Base-by-base conservation (phyloP, 2,888 invertebrate species). In the Acleris sparsana region DNA sequence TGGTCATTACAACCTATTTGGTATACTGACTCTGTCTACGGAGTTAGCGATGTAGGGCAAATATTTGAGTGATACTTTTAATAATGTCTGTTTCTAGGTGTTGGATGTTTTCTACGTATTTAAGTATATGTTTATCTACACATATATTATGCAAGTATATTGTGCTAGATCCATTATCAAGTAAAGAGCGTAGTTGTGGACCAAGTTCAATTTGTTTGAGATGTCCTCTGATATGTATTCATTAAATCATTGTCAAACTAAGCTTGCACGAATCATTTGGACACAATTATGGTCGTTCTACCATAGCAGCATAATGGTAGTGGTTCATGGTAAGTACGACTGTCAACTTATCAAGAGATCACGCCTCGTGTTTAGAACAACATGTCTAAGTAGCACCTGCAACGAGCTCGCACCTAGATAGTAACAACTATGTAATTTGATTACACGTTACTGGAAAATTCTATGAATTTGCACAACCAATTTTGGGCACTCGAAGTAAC, bases 311-410 rank as follows among this genome's bases (percentile, higher is more conserved):
- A 18, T 16, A n/a, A 39, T 20, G 43, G 55, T 55, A 20, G 20
- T n/a, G 43, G 55, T 43, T 7, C 33, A 43, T 46, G 64, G 49
- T 59, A 29, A 48, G 44, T 44, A 13, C 44, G 44, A 76, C 79
- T 84, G 87, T 84, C 85, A 86, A 84, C 84, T 83, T 87, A 86
- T 84, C 83, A 84, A 89, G 87, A 87, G 86, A 86, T 86, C 84
- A 84, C 85, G 82, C 77, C 70, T 78, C 83, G 76, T 82, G 81
- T 79, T 79, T 78, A 80, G 88, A 85, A 88, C 86, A 80, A 82
- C 83, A 86, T 87, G 82, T 81, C 68, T 70, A 75, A 79, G 74
- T 71, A 75, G 83, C 83, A 80, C 85, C 86, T 84, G 86, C 82
- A 80, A 77, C 80, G 73, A 76, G 78, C 80, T 85, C 80, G 75